Base-by-base conservation (phyloP, 2,797 vertebrate genomes). In the Selene dorsalis region DNA sequence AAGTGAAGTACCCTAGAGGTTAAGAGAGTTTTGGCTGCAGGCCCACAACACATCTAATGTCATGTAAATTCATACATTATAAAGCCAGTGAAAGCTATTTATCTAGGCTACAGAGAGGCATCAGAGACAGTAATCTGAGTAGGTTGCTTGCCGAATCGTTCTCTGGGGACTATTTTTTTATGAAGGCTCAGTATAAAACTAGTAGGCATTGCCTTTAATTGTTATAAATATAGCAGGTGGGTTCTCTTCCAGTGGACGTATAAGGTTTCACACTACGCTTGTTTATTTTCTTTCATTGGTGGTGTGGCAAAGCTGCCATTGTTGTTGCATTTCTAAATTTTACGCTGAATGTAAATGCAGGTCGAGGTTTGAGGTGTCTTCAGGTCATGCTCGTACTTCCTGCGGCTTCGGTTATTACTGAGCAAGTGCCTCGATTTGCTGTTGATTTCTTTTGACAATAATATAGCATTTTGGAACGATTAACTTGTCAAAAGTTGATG, bases 161-260 rank as follows among this genome's bases (percentile, higher is more conserved):
- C 1, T 12, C 17, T 48, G 4, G 1, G 8, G 38, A 26, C 63
- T 80, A 67, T 87, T 76, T 84, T 73, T 84, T 73, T 66, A 69
- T 52, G 1, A 32, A 14, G 22, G 20, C 32, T 69, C 63, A 81
- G 80, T n/a, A 73, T 83, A 57, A 63, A 72, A 38, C 18, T 5
- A 50, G 6, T 17, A 13, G 7, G 1, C 2, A 5, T 1, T 35
- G 7, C n/a, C n/a, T n/a, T n/a, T 5, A 35, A 4, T 35, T 35
- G 32, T 8, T 35, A 1, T 35, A 35, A 43, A 12, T 18, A 13
- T 18, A 13, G n/a, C n/a, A 2, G 32, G 32, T 35, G 32, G 7
- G 30, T 6, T 32, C 30, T 11, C 30, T 28, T 4, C 41, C 6
- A 41, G 4, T 30, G 13, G 26, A 70, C 1, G n/a, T n/a, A 0